Evolutionary conservation across 2,113 vertebrate species (phyloP), one percentile per base, ranked within the genome.

Genomic region (Hymenochirus boettgeri): DNA sequence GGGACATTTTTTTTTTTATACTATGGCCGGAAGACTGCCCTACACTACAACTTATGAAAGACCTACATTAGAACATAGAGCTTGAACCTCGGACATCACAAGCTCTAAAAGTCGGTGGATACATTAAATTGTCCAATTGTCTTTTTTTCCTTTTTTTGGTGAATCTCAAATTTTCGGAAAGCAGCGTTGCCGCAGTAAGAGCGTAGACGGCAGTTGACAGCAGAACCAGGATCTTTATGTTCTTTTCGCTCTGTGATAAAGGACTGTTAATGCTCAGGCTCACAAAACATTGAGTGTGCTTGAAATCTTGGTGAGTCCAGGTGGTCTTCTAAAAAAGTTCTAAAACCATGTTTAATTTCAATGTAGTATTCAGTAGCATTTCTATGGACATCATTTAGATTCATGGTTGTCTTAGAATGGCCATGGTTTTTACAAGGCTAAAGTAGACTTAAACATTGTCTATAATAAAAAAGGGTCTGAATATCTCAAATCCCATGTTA

Each of bases 161-260:
- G 9, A 13, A 35, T 4, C 57, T 84, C 45, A 52, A 52, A 10
- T 82, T 81, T 63, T 81, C 79, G 31, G 54, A 24, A 1, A 61
- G 74, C 25, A 73, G 80, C 42, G 53, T 70, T 17, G 74, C 19
- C 80, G 70, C 0, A 76, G 77, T 1, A 66, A 70, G 0, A 23
- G 62, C 56, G 69, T 81, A 50, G 69, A 13, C 17, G 60, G 82
- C 52, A 7, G n/a, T n/a, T 81, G 15, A 71, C 56, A 46, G 78
- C 79, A 57, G 75, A 63, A 24, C 69, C 77, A 9, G 78, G 79
- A 0, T 79, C 79, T 15, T 11, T 80, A 45, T 84, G 80, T 26
- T 80, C 78, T 48, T 42, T 80, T 15, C 37, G 11, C 7, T 77
- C 77, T 71, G 72, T 82, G 19, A 82, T 69, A 80, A 74, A 46